A percentile compares a stretch with the other conserved stretches of the same genome.
phyloP scores from a whole-genome alignment of 2,113 vertebrate species.

The Erythrocercus mccallii region DNA sequence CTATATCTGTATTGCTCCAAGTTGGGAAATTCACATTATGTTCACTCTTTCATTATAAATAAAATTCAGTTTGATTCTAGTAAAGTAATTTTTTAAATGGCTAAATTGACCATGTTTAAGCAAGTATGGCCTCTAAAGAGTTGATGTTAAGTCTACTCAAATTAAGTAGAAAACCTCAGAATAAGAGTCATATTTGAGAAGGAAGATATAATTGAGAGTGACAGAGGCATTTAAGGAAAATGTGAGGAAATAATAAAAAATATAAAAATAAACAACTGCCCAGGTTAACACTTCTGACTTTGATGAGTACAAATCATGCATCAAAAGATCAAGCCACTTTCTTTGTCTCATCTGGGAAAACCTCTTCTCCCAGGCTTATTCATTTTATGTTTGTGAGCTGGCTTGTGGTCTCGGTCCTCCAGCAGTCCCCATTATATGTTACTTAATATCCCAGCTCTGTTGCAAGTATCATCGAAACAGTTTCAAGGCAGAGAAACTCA shows the following conservation, averaged over 20 bases:
- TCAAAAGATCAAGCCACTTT: too few species aligned
- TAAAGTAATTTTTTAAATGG: not conserved
- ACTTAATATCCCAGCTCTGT: not conserved
- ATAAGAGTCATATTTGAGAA: not conserved
- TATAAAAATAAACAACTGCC: not conserved
- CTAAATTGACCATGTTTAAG: not conserved
- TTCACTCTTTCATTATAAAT: not conserved
- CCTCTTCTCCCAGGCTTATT: too few species aligned
- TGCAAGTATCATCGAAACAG: not conserved
- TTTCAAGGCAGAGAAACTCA: not conserved
- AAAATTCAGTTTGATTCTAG: not conserved
- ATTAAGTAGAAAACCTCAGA: not conserved
- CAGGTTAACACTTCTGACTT: not conserved
- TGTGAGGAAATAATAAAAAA: not conserved
- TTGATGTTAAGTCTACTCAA: not conserved
- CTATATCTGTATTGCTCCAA: rapidly evolving
- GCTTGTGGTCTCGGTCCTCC: not conserved
- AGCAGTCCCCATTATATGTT: not conserved
- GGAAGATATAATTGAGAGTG: not conserved
- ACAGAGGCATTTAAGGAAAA: not conserved
- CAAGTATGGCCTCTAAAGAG: not conserved
- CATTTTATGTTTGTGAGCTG: not conserved
- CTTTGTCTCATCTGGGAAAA: too few species aligned
- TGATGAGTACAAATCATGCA: not conserved
- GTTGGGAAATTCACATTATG: rapidly evolving